phyloP scores from a whole-genome alignment of 2,888 invertebrate genomes.

The Polymixis lichenea region DNA sequence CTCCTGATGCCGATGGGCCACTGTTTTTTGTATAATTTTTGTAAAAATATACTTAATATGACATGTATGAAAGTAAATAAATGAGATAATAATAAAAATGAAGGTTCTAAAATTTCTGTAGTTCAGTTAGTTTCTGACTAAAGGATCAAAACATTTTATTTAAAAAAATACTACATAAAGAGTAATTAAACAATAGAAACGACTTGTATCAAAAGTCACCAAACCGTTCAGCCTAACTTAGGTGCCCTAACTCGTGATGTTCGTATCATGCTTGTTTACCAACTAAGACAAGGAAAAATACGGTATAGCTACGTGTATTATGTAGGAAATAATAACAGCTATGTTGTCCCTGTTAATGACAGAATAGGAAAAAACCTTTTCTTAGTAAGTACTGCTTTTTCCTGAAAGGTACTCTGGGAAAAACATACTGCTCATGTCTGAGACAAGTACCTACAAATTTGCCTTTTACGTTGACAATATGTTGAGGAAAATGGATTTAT shows the following conservation, averaged over 20 bases:
- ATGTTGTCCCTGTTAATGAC: slow-evolving; percentile 6
- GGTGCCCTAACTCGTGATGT: background rate
- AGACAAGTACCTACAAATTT: background rate
- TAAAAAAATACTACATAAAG: too few relatives aligned
- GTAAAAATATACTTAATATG: too few relatives aligned
- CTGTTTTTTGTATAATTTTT: too few relatives aligned
- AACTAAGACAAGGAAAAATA: background rate
- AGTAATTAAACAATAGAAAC: too few relatives aligned
- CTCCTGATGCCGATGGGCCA: too few relatives aligned
- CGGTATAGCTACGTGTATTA: background rate
- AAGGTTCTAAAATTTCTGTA: too few relatives aligned
- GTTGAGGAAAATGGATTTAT: slow-evolving; percentile 40
- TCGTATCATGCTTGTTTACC: background rate
- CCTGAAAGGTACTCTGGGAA: background rate
- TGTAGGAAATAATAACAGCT: background rate
- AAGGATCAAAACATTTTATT: too few relatives aligned
- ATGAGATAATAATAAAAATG: too few relatives aligned
- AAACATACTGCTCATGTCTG: slow-evolving; percentile 2
- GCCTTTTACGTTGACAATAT: slow-evolving; percentile 9
- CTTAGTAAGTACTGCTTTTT: background rate
- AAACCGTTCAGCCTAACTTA: too few relatives aligned
- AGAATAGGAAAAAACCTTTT: slow-evolving; percentile 12
- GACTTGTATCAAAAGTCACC: background rate
- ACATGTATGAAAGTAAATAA: too few relatives aligned
- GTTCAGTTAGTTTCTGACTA: too few relatives aligned